Evolutionary conservation across 1,140 invertebrate genomes (phyloP).

Genomic region (Bombyx mori): DNA sequence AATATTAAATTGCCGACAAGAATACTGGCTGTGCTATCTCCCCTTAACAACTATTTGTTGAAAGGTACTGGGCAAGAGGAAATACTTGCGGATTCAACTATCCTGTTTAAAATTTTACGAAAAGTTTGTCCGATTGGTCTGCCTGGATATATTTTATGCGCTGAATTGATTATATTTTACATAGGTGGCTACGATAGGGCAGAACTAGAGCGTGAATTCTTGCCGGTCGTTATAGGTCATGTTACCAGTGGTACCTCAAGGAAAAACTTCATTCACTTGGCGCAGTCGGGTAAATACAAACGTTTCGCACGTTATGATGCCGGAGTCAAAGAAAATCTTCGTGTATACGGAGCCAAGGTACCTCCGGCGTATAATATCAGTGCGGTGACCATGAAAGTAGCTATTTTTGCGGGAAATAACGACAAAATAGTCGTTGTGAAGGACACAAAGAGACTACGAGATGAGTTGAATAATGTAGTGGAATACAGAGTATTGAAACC

Average conservation of each 20-base stretch:
- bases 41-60: not conserved
- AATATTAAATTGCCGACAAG: slow-evolving; percentile 10
- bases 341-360: slow-evolving; percentile 50
- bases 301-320: slow-evolving; percentile 55
- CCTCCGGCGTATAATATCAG: slow-evolving; percentile 71
- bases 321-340: slow-evolving; percentile 58
- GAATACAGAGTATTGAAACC: slow-evolving; percentile 41
- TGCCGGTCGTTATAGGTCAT: slow-evolving; percentile 13
- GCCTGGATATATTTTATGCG: slow-evolving; percentile 2
- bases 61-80: not conserved
- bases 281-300: slow-evolving; percentile 64
- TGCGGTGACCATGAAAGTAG: slow-evolving; percentile 70
- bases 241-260: slow-evolving; percentile 62
- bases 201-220: slow-evolving; percentile 17
- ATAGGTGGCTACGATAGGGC: slow-evolving; percentile 10
- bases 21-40: not conserved
- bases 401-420: slow-evolving; percentile 73
- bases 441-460: slow-evolving; percentile 52
- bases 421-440: slow-evolving; percentile 74
- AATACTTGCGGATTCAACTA: not conserved
- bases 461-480: slow-evolving; percentile 51
- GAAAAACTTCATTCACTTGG: slow-evolving; percentile 76
- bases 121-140: slow-evolving; percentile 3
- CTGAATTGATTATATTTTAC: slow-evolving; percentile 6
- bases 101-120: not conserved